These are phyloP conservation scores for Acanthochromis polyacanthus DNA, from an alignment of 2,113 vertebrate species.

Conservation along the genomic window DNA sequence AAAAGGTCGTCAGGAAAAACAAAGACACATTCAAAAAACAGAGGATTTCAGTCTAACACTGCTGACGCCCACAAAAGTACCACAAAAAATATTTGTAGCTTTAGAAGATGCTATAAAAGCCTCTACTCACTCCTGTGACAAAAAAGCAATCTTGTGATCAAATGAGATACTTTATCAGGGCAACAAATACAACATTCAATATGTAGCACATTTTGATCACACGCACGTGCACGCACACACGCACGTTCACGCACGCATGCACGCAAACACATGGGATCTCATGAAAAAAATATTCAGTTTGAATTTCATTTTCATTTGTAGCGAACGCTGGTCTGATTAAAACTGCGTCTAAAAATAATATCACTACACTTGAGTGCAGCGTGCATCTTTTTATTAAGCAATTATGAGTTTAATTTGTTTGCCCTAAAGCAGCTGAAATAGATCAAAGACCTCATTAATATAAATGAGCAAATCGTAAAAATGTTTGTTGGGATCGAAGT, in stretches of 20 bases:
- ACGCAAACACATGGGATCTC: background rate
- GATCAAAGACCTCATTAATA: conserved; percentile 56
- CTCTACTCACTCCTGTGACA: too few species aligned
- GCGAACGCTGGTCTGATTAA: conserved; percentile 29
- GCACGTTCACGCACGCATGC: background rate
- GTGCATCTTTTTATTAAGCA: conserved; percentile 41
- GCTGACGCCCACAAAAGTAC: background rate
- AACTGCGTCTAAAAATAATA: conserved; percentile 43
- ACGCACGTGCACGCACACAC: background rate
- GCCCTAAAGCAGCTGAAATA: conserved; percentile 41
- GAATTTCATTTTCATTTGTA: conserved; percentile 26
- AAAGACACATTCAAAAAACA: background rate
- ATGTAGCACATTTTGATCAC: background rate
- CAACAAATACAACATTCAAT: background rate
- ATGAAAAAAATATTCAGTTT: conserved; percentile 10
- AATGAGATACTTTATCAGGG: background rate
- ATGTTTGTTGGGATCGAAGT: conserved; percentile 25
- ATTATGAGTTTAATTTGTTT: conserved; percentile 51
- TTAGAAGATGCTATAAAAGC: background rate
- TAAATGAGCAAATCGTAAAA: conserved; percentile 46
- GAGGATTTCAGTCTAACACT: background rate
- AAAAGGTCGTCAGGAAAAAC: background rate
- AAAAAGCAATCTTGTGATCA: background rate
- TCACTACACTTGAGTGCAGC: conserved; percentile 19
- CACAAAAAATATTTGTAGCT: background rate